Percentiles rank a stretch among this genome's conserved stretches.
phyloP scores from a whole-genome alignment of 2,797 vertebrate genomes.

The Aselliscus stoliczkanus region DNA sequence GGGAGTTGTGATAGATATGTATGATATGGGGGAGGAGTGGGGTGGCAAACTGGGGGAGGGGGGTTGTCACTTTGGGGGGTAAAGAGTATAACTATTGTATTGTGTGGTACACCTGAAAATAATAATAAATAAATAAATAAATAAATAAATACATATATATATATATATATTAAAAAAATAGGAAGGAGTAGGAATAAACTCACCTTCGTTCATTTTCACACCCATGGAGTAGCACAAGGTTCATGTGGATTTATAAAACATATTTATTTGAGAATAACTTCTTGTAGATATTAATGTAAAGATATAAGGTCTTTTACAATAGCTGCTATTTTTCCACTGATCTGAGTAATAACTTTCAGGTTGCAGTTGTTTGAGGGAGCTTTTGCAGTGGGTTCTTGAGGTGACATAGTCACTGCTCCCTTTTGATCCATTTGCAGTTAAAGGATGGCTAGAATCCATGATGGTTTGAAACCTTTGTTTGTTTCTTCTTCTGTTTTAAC shows the following conservation, averaged over 20 bases:
- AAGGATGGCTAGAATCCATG: not conserved
- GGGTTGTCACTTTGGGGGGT: too few species aligned
- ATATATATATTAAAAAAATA: too few species aligned
- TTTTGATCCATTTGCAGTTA: not conserved
- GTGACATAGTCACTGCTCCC: not conserved
- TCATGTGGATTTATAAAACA: not conserved
- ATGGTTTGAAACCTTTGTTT: not conserved
- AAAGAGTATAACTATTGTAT: too few species aligned
- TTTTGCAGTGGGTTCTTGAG: not conserved
- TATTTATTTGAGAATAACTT: not conserved
- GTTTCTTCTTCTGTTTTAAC: not conserved
- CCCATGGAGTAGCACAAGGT: not conserved
- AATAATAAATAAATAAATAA: too few species aligned
- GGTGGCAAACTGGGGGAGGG: too few species aligned
- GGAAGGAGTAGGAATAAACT: not conserved
- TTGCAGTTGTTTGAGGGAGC: not conserved
- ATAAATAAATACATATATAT: too few species aligned
- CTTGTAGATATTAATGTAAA: not conserved
- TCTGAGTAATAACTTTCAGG: not conserved
- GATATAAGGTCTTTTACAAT: not conserved
- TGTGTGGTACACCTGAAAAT: too few species aligned
- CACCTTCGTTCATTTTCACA: not conserved
- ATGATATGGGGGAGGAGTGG: too few species aligned
- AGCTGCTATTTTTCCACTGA: not conserved
- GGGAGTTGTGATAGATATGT: too few species aligned